Percentiles rank a stretch among this genome's conserved stretches.
These are phyloP conservation scores for Meda fulgida DNA, from an alignment of 2,797 vertebrate genomes.

Conservation along the genomic window DNA sequence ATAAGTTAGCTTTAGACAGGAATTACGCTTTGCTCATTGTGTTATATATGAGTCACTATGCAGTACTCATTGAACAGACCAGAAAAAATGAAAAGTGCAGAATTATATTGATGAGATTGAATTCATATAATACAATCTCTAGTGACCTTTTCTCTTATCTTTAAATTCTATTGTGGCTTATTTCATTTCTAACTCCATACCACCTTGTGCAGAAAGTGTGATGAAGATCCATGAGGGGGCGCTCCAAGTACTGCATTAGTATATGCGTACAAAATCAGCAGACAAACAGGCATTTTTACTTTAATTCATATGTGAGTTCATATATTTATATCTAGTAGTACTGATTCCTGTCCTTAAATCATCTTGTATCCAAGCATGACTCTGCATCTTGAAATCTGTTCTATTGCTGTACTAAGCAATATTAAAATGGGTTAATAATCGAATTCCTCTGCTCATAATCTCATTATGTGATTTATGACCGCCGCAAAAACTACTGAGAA, in stretches of 20 bases:
- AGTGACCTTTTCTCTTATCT: not conserved
- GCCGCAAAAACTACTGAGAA: slow-evolving; percentile 12
- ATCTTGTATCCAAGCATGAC: slow-evolving; percentile 9
- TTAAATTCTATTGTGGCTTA: not conserved
- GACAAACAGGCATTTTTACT: not conserved
- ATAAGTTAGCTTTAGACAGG: not conserved
- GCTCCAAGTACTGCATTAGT: not conserved
- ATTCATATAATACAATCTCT: not conserved
- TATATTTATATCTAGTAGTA: not conserved
- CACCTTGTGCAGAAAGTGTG: not conserved
- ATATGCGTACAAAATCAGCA: not conserved
- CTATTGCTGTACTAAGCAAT: slow-evolving; percentile 15
- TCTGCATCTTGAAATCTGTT: slow-evolving; percentile 28
- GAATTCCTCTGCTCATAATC: slow-evolving; percentile 42
- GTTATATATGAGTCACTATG: not conserved
- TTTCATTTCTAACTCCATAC: not conserved
- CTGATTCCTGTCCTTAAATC: not conserved
- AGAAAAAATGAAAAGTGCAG: not conserved
- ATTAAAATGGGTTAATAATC: slow-evolving; percentile 31
- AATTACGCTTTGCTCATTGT: not conserved
- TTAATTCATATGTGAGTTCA: not conserved
- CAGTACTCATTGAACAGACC: not conserved
- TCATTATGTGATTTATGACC: slow-evolving; percentile 30
- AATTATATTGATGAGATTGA: not conserved
- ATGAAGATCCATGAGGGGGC: slow-evolving; percentile 25